Percentiles rank a stretch among this genome's conserved stretches.
phyloP scores from a whole-genome alignment of 2,113 vertebrate genomes.

The Brachypodius melanocephalos region DNA sequence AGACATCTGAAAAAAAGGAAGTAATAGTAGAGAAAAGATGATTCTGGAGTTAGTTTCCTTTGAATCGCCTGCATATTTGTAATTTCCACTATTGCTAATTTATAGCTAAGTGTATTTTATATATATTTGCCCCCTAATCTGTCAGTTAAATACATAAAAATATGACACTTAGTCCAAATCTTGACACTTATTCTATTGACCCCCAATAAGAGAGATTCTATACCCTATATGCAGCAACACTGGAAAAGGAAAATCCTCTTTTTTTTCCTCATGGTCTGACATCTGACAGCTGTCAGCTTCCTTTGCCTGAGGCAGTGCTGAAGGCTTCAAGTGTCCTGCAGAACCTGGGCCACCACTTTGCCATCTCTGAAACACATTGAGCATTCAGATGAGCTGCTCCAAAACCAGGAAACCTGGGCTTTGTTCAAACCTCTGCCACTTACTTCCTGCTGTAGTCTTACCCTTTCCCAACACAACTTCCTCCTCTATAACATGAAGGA shows the following conservation, averaged over 20 bases:
- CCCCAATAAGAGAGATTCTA: not conserved
- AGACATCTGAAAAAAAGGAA: not conserved
- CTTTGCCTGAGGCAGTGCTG: not conserved
- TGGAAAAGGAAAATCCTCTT: not conserved
- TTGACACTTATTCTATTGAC: not conserved
- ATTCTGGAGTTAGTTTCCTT: not conserved
- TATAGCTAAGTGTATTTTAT: not conserved
- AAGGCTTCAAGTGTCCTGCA: not conserved
- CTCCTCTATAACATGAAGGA: not conserved
- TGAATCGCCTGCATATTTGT: not conserved
- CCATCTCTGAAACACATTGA: not conserved
- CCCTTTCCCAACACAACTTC: not conserved
- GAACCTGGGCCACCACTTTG: not conserved
- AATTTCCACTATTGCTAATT: not conserved
- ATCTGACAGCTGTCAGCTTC: not conserved
- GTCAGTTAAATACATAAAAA: not conserved
- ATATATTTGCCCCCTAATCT: not conserved
- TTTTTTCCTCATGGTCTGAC: not conserved
- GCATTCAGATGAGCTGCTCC: not conserved
- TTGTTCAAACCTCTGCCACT: not conserved
- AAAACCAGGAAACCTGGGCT: not conserved
- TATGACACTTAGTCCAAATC: not conserved
- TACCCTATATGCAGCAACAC: not conserved
- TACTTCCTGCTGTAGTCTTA: not conserved
- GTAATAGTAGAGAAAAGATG: not conserved